Base-by-base conservation (phyloP, 2,797 vertebrate genomes). In the Lacerta viridis region DNA sequence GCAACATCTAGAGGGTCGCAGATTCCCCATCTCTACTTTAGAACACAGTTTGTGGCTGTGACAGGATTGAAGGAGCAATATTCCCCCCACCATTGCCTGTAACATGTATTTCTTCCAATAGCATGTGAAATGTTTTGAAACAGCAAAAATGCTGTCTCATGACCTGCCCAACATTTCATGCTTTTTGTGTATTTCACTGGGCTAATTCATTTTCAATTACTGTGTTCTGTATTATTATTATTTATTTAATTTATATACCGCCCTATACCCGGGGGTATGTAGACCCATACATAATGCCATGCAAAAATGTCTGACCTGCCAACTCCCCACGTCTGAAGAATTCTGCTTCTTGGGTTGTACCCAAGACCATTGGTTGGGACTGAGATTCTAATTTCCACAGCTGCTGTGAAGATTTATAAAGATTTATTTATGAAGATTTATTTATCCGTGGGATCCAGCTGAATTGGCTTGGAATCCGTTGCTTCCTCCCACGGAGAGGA, bases 361-460 rank as follows among this genome's bases (percentile, higher is more conserved):
- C 41, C 18, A 9, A 61, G 39, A 8, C 7, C 7, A 39, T n/a
- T 18, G 8, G 29, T 36, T 41, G 2, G 36, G 33, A n/a, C 64
- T 43, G 36, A 59, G 20, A 7, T 33, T 55, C 61, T 36, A 39
- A 46, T 13, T 80, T 75, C 25, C 55, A 46, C 41, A 75, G 59
- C 15, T 18, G 27, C n/a, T 74, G 76, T 36, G 25, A 50, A 59
- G 33, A 75, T 72, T 66, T 79, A n/a, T 80, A 41, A 81, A 64
- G 71, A 83, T 83, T 83, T 83, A 78, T 89, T 85, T 50, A 75
- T 74, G 59, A 74, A 66, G 71, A 88, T 83, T 77, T 88, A 84
- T 88, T 78, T 68, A 88, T 71, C 25, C 41, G 78, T 41, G 85
- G 72, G n/a, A 74, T 50, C 88, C 61, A 68, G 79, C 25, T 75